Evolutionary conservation across 2,797 vertebrate genomes (phyloP), one percentile per base, ranked within the genome.

Genomic region (Nyctibius grandis): DNA sequence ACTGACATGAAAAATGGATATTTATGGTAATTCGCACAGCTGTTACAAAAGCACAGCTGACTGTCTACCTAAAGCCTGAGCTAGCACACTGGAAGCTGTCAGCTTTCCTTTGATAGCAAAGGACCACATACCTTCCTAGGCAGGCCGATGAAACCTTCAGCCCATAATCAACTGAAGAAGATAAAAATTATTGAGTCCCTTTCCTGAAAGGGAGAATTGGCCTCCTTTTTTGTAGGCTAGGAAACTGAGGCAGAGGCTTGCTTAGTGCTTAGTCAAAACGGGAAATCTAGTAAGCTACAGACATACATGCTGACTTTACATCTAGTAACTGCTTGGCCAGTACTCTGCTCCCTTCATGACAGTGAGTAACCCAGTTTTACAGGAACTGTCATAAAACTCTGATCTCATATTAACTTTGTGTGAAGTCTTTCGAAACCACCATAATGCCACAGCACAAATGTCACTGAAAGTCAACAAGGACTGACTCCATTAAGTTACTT

Each of bases 261-360:
- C 17, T 42, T 80, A 82, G 17, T 5, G 15, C 31, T 70, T 40
- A 51, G 8, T 67, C 23, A 73, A 59, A 60, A 68, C 28, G 44
- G 18, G 29, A 85, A 75, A 65, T 29, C 3, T 25, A 40, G 42
- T 57, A 42, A 57, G 26, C 69, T 67, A 48, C 36, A 56, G 25
- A 40, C 15, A 63, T 5, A 61, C 9, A 33, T 2, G 42, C 5
- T 60, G 73, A 72, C 51, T 85, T 77, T 9, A 70, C 15, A 70
- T 5, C 40, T 44, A 33, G 33, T 44, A 59, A 50, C 29, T 73
- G 29, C 68, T n/a, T 19, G n/a, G n/a, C 18, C 85, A 76, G 36
- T 0, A 0, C 29, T 76, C 78, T 48, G 22, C 29, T 48, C 0
- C 0, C 51, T 40, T 48, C 23, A 21, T 13, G 53, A 70, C 51